These are phyloP conservation scores for Tamandua tetradactyla DNA, from an alignment of 2,797 vertebrate species.

Conservation along the genomic window DNA sequence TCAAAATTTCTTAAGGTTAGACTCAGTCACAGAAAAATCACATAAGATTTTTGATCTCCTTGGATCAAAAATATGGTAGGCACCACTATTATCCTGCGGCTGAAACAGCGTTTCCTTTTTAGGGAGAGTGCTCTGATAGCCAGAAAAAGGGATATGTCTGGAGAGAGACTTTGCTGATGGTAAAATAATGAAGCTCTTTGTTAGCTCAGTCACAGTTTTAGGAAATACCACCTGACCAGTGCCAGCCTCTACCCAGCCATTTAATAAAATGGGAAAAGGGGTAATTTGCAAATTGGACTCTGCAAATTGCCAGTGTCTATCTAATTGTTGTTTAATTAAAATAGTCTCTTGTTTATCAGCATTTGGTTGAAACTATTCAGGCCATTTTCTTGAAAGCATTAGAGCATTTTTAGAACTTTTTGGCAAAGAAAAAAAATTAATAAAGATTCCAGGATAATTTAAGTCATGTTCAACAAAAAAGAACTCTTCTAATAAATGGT, in stretches of 20 bases:
- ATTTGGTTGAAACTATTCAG: slow-evolving; percentile 5
- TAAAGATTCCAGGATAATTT: neutral
- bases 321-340: slow-evolving; percentile 72
- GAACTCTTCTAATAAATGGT: neutral
- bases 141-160: neutral
- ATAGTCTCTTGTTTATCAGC: slow-evolving; percentile 58
- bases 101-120: neutral
- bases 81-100: neutral
- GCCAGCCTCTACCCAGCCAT: slow-evolving; percentile 46
- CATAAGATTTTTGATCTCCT: no score
- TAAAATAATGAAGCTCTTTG: slow-evolving; percentile 63
- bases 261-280: slow-evolving; percentile 60
- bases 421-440: slow-evolving; percentile 22
- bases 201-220: slow-evolving; percentile 18
- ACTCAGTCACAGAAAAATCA: neutral
- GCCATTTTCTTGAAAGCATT: slow-evolving; percentile 19
- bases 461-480: neutral
- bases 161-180: neutral
- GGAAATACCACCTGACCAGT: slow-evolving; percentile 49
- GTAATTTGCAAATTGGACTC: slow-evolving; percentile 62
- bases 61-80: neutral
- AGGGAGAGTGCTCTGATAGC: neutral
- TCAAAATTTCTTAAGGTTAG: neutral
- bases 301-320: slow-evolving; percentile 56
- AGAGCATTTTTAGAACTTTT: neutral